Evolutionary conservation across 2,797 vertebrate genomes (phyloP), one percentile per base, ranked within the genome.

Genomic region (Rallus crepitans): DNA sequence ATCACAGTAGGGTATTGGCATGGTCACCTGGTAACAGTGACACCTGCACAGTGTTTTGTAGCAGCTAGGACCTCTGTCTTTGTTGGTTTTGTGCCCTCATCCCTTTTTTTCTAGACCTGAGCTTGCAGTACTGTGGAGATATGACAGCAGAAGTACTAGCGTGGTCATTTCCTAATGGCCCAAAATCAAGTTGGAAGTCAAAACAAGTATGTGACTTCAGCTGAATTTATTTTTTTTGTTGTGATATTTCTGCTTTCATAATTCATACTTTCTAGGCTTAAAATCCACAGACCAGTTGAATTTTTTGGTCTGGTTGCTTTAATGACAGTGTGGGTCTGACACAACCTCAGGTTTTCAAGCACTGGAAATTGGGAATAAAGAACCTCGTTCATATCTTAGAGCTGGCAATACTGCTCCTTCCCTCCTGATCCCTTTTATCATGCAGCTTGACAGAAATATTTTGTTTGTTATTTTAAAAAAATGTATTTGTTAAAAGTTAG

Each of bases 391-490:
- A 2, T 68, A 42, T 65, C 60, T 89, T 60, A 85, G 61, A 65
- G 37, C 50, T 68, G 40, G 42, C 45, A 90, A 50, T 35, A 9
- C 19, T 68, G 40, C 50, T 83, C 55, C 59, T 73, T 87, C 20
- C 28, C 9, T 81, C 40, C 64, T 73, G 14, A 27, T 84, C 17
- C 56, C 50, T 94, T 93, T 90, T 47, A 65, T 94, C 55, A 25
- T 47, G 60, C 61, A 92, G 17, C 55, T 85, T 87, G 90, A 82
- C 75, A 87, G 79, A 87, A 95, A 87, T 89, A 78, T 52, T 94
- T 94, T 95, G 90, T 78, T 93, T 94, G 48, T 92, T 90, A 76
- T 70, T 95, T 71, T 75, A 8, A 93, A 93, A 91, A 80, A 87
- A 69, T 2, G 40, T 53, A 60, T 96, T 95, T 94, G 88, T 90